Evolutionary conservation across 92 coral and sea anemone species (phyloP).

Genomic region (Parazoanthus swiftii): DNA sequence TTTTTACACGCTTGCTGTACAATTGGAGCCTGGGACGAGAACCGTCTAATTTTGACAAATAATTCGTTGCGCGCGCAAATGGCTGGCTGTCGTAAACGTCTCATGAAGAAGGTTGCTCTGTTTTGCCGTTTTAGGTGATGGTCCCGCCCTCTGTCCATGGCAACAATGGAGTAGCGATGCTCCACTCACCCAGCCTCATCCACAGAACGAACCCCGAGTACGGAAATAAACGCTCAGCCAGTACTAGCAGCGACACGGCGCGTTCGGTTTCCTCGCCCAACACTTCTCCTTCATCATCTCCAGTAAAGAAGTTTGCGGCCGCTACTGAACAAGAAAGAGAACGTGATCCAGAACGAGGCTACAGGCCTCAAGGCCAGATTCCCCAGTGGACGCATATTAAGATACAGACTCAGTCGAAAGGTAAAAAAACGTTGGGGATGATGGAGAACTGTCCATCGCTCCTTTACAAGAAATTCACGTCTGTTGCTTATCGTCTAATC

Average conservation of each 20-base stretch:
- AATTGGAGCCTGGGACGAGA: too few relatives aligned
- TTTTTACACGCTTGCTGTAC: too few relatives aligned
- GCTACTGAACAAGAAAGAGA: slow-evolving; percentile 55
- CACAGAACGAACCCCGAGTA: slow-evolving; percentile 62
- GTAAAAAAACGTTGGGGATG: slow-evolving; percentile 23
- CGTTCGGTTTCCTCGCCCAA: slow-evolving; percentile 67
- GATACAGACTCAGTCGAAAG: slow-evolving; percentile 89
- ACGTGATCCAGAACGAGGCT: slow-evolving; percentile 52
- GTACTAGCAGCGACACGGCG: slow-evolving; percentile 64
- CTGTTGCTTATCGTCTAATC: too few relatives aligned
- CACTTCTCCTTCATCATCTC: slow-evolving; percentile 77
- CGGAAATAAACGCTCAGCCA: slow-evolving; percentile 70
- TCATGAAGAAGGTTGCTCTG: neutral
- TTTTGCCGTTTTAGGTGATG: slow-evolving; percentile 58
- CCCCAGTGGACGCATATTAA: slow-evolving; percentile 87
- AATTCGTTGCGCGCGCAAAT: too few relatives aligned
- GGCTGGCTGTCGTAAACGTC: neutral
- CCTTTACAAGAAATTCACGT: too few relatives aligned
- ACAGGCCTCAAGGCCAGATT: slow-evolving; percentile 55
- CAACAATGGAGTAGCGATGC: slow-evolving; percentile 92
- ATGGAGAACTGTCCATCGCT: too few relatives aligned
- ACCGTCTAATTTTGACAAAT: too few relatives aligned
- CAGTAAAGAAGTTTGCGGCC: slow-evolving; percentile 86
- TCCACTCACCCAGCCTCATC: slow-evolving; percentile 78
- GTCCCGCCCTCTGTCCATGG: slow-evolving; percentile 93